Evolutionary conservation across 2,113 vertebrate species (phyloP).

Genomic region (Opisthocomus hoazin): DNA sequence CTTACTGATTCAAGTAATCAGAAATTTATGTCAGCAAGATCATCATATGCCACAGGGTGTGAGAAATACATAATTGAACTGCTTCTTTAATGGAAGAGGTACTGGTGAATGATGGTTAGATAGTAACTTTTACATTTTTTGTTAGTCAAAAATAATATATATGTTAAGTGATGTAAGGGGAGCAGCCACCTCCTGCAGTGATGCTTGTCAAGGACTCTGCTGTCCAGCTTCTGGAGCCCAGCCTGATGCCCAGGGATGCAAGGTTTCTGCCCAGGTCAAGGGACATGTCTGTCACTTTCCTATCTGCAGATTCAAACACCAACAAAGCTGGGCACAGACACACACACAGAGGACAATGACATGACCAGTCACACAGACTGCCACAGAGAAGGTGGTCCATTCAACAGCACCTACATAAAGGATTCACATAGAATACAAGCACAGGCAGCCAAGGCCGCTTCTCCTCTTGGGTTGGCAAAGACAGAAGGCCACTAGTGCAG

Average conservation of each 20-base stretch:
- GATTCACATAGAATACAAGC: background rate
- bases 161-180: background rate
- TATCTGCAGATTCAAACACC: background rate
- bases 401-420: background rate
- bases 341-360: background rate
- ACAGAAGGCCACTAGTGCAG: background rate
- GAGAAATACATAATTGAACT: background rate
- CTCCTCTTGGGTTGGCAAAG: background rate
- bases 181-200: background rate
- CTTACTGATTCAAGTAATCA: background rate
- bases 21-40: background rate
- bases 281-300: background rate
- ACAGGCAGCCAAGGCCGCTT: background rate
- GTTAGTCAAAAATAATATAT: background rate
- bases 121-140: background rate
- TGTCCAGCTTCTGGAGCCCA: background rate
- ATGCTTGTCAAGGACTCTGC: background rate
- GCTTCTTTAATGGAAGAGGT: background rate
- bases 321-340: background rate
- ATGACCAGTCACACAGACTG: background rate
- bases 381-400: background rate
- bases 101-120: background rate
- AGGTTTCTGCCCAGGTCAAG: background rate
- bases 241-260: background rate
- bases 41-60: background rate